phyloP scores from a whole-genome alignment of 2,888 invertebrate species.

The Himalopsyche kuldschensis region DNA sequence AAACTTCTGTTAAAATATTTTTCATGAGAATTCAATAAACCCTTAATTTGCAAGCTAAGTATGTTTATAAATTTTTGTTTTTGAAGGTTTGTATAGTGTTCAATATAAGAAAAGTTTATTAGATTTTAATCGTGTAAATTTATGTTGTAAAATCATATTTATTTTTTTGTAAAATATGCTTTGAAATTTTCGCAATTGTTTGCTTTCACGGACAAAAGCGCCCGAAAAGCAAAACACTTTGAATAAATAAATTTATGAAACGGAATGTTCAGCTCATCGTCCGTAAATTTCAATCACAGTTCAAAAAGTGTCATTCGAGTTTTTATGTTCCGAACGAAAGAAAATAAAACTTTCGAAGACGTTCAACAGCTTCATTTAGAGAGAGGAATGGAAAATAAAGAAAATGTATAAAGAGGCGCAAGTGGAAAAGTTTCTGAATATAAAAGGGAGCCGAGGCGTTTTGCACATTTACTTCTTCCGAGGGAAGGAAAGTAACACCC shows the following conservation, averaged over 20 bases:
- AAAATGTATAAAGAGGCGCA: slow-evolving; percentile 34
- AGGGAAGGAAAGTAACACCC: slow-evolving; percentile 20
- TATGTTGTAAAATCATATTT: no score
- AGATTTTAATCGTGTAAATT: no score
- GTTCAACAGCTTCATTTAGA: slow-evolving; percentile 38
- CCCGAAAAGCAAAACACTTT: not conserved
- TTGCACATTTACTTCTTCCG: slow-evolving; percentile 23
- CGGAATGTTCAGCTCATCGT: not conserved
- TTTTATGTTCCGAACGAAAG: slow-evolving; percentile 14
- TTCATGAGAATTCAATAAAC: no score
- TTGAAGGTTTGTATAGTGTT: no score
- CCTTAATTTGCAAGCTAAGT: no score
- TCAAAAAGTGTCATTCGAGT: slow-evolving; percentile 29
- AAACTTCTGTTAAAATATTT: no score
- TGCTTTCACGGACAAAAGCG: not conserved
- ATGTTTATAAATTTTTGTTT: no score
- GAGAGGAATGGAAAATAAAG: slow-evolving; percentile 35
- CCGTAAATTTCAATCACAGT: slow-evolving; percentile 35
- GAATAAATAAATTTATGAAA: not conserved
- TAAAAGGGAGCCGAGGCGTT: slow-evolving; percentile 27
- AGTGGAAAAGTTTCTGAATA: slow-evolving; percentile 36
- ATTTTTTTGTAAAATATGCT: no score
- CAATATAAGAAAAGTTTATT: no score
- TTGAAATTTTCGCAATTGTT: not conserved
- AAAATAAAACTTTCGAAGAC: slow-evolving; percentile 26